Conservation (phyloP, 2,113 vertebrate species). For the Antennarius striatus region DNA sequence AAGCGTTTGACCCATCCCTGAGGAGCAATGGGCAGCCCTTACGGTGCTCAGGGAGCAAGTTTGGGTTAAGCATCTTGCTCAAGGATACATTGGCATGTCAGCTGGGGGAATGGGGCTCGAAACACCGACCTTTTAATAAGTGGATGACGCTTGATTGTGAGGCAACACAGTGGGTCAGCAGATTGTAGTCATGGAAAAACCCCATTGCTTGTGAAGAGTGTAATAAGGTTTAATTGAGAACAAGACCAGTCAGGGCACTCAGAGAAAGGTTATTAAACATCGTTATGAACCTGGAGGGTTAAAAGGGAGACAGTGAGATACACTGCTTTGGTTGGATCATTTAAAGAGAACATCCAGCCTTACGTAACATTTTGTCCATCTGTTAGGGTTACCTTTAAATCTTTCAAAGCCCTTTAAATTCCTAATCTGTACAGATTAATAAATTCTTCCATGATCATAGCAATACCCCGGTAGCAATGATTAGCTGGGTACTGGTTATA, state of each 20-base stretch:
- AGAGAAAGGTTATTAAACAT: conserved; percentile 16
- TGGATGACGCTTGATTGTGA: too few relatives aligned
- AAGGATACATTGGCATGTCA: too few relatives aligned
- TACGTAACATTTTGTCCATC: not conserved
- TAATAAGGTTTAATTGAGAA: conserved; percentile 48
- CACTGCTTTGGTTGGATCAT: conserved; percentile 6
- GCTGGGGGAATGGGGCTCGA: too few relatives aligned
- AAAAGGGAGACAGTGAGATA: conserved; percentile 16
- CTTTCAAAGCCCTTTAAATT: conserved; percentile 6
- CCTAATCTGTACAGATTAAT: conserved; percentile 4
- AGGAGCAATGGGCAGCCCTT: too few relatives aligned
- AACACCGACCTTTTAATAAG: too few relatives aligned
- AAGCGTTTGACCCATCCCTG: too few relatives aligned
- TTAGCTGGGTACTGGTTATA: too few relatives aligned
- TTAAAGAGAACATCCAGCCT: conserved; percentile 11
- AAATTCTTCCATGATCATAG: not conserved
- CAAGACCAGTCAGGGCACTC: conserved; percentile 16
- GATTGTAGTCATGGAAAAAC: too few relatives aligned
- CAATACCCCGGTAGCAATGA: too few relatives aligned
- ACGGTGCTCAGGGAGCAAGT: too few relatives aligned
- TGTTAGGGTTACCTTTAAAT: conserved; percentile 12
- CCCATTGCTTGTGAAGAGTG: conserved; percentile 28
- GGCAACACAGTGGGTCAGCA: too few relatives aligned
- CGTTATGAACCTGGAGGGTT: conserved; percentile 17
- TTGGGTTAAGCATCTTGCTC: too few relatives aligned